Percentiles rank a stretch among this genome's conserved stretches.
These are phyloP conservation scores for Nemurella pictetii DNA, from an alignment of 2,888 invertebrate genomes.

Conservation along the genomic window DNA sequence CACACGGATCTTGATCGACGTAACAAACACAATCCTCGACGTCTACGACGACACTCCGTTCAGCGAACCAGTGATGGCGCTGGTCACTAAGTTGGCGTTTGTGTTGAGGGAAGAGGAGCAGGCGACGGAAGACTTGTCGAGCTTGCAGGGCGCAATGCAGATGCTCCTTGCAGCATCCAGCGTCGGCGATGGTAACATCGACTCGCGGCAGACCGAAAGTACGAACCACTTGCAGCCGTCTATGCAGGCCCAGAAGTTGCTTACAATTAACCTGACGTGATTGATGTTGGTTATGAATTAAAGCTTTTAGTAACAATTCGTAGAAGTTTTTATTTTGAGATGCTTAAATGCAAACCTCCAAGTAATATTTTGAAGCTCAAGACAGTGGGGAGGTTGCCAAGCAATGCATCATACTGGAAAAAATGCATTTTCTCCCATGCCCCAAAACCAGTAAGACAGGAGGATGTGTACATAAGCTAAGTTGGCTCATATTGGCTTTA, in stretches of 20 bases:
- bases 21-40: conserved; percentile 72
- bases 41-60: conserved; percentile 68
- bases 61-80: conserved; percentile 62
- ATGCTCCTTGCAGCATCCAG: conserved; percentile 63
- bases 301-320: no score
- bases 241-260: conserved; percentile 29
- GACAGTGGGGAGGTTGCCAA: no score
- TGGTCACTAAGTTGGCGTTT: conserved; percentile 63
- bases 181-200: conserved; percentile 44
- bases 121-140: conserved; percentile 64
- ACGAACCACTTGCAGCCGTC: conserved; percentile 49
- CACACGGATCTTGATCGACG: conserved; percentile 73
- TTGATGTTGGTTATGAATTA: no score
- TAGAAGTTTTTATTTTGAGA: conserved; percentile 26
- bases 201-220: background rate
- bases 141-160: conserved; percentile 71
- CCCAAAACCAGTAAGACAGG: no score
- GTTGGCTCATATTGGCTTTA: no score
- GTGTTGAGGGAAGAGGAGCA: conserved; percentile 69
- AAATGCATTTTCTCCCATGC: no score
- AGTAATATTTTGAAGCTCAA: no score
- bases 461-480: no score
- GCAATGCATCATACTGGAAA: no score
- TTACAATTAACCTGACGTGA: conserved; percentile 28
- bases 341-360: no score